Percentiles rank a stretch among this genome's conserved stretches.
Conservation (phyloP, 2,888 invertebrate genomes). For the Cosmia trapezina region DNA sequence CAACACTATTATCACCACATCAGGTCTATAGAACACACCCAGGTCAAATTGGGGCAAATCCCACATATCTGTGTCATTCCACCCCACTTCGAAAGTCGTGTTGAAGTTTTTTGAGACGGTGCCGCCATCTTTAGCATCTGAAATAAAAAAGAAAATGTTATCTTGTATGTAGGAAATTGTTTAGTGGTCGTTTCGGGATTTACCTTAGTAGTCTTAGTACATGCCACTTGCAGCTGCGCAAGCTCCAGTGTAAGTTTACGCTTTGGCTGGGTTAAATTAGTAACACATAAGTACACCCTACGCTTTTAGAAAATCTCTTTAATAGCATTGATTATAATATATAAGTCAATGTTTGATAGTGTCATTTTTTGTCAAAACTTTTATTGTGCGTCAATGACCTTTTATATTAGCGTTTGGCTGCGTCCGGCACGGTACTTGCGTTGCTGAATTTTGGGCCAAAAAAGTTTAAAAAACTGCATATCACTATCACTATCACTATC, state of each 20-base stretch:
- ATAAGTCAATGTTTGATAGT: too few relatives aligned
- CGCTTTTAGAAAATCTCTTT: too few relatives aligned
- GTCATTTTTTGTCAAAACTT: background rate
- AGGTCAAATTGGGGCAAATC: slow-evolving; percentile 76
- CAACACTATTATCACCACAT: slow-evolving; percentile 90
- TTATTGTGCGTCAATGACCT: background rate
- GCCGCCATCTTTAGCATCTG: slow-evolving; percentile 44
- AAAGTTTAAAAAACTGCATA: too few relatives aligned
- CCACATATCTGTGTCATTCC: slow-evolving; percentile 75
- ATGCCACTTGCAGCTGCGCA: too few relatives aligned
- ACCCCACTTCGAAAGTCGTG: slow-evolving; percentile 56
- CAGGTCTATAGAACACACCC: slow-evolving; percentile 84
- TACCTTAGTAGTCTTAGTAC: background rate
- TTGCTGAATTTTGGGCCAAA: too few relatives aligned
- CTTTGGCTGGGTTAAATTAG: too few relatives aligned
- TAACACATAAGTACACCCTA: too few relatives aligned
- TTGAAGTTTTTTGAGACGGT: slow-evolving; percentile 48
- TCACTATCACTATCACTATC: too few relatives aligned
- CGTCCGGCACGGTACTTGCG: too few relatives aligned
- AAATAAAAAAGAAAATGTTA: background rate
- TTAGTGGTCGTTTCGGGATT: slow-evolving; percentile 25
- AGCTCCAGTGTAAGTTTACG: too few relatives aligned
- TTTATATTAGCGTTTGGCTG: too few relatives aligned
- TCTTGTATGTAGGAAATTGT: slow-evolving; percentile 1
- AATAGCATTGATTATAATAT: too few relatives aligned